phyloP scores from a whole-genome alignment of 2,888 invertebrate species.

The Athalia circularis region DNA sequence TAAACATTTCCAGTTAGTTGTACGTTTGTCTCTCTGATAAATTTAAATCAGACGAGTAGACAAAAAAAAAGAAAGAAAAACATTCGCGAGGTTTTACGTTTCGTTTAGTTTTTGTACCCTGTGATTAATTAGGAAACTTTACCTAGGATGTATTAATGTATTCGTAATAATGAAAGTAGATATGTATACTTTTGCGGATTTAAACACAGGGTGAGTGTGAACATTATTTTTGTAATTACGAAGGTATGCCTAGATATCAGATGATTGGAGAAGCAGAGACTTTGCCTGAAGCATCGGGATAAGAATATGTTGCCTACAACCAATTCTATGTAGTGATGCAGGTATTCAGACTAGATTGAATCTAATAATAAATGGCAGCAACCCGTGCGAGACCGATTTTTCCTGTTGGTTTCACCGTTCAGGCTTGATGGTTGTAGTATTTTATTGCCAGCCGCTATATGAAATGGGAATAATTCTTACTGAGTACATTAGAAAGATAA shows the following conservation, averaged over 20 bases:
- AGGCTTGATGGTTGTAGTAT: too few species aligned
- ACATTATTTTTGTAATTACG: slow-evolving; percentile 38
- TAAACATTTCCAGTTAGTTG: not conserved
- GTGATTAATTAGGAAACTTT: slow-evolving; percentile 23
- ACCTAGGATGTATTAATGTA: slow-evolving; percentile 40
- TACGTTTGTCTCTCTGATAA: too few species aligned
- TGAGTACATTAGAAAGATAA: slow-evolving; percentile 2
- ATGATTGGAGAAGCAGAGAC: slow-evolving; percentile 9
- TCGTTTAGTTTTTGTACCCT: slow-evolving; percentile 13
- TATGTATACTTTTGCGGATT: slow-evolving; percentile 20
- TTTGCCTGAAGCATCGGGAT: not conserved
- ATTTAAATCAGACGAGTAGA: not conserved
- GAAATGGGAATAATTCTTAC: too few species aligned
- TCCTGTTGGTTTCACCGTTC: not conserved
- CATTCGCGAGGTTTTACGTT: slow-evolving; percentile 7
- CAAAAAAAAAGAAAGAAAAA: slow-evolving; percentile 20
- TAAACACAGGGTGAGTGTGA: slow-evolving; percentile 26
- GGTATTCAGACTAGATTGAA: too few species aligned
- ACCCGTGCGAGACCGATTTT: slow-evolving; percentile 8
- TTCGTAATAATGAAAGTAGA: slow-evolving; percentile 21
- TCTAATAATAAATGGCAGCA: slow-evolving; percentile 12
- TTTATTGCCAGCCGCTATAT: too few species aligned
- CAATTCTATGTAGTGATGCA: too few species aligned
- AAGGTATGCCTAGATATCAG: slow-evolving; percentile 8
- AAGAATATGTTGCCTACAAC: not conserved